phyloP scores from a whole-genome alignment of 2,797 vertebrate genomes.

The Syngnathus acus region DNA sequence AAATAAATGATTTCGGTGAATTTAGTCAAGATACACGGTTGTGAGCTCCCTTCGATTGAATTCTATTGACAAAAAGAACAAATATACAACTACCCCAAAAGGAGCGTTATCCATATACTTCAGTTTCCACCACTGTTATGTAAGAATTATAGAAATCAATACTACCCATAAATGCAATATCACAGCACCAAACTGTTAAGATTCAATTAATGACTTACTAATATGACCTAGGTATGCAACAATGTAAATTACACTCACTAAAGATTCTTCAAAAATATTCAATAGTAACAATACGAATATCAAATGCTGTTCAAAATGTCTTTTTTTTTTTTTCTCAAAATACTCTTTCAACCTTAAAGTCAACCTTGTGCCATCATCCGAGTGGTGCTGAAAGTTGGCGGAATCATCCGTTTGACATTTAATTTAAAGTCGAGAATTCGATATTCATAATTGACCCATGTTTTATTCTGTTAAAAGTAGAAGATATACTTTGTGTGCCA shows the following conservation, averaged over 20 bases:
- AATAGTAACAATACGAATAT: too few species aligned
- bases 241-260: too few species aligned
- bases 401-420: constrained; percentile 21
- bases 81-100: not conserved
- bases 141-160: too few species aligned
- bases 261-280: too few species aligned
- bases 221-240: too few species aligned
- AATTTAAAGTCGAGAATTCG: constrained; percentile 43
- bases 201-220: too few species aligned
- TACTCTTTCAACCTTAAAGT: not conserved
- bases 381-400: not conserved
- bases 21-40: not conserved
- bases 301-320: too few species aligned
- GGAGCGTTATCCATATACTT: not conserved
- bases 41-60: not conserved
- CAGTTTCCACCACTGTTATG: too few species aligned
- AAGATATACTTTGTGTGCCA: constrained; percentile 32
- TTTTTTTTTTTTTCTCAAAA: too few species aligned
- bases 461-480: constrained; percentile 64
- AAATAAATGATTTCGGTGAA: not conserved
- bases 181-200: too few species aligned
- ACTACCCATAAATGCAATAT: too few species aligned
- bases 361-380: not conserved
- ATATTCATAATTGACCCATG: constrained; percentile 56
- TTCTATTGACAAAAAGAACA: constrained; percentile 2